Percentiles rank a stretch among this genome's conserved stretches.
These are phyloP conservation scores for Neoascia interrupta DNA, from an alignment of 2,888 invertebrate species.

Conservation along the genomic window DNA sequence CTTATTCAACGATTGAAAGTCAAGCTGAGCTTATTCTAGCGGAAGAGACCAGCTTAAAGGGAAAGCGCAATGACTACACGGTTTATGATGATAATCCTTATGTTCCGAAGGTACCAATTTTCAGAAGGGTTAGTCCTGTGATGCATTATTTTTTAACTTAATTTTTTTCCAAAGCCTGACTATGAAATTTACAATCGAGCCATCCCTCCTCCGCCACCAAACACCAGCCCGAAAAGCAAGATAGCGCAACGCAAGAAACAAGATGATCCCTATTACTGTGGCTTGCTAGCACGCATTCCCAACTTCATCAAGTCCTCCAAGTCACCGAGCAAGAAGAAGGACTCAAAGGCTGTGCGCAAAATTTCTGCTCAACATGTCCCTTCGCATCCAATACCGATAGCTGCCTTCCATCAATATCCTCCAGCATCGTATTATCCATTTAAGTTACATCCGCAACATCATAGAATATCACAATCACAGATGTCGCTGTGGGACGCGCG, in stretches of 20 bases:
- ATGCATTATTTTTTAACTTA: background rate
- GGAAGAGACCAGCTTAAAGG: constrained; percentile 75
- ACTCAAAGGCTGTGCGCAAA: constrained; percentile 77
- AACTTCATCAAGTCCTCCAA: constrained; percentile 84
- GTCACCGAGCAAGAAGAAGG: constrained; percentile 74
- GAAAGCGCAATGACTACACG: constrained; percentile 75
- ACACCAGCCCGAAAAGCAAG: constrained; percentile 65
- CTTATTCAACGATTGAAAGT: constrained; percentile 79
- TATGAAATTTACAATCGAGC: constrained; percentile 75
- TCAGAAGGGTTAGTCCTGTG: background rate
- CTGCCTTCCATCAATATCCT: constrained; percentile 76
- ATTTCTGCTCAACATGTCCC: constrained; percentile 77
- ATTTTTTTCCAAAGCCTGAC: constrained; percentile 74
- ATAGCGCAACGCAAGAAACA: constrained; percentile 77
- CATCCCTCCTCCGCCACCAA: constrained; percentile 71
- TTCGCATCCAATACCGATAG: constrained; percentile 77
- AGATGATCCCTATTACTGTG: constrained; percentile 87
- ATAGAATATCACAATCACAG: constrained; percentile 78
- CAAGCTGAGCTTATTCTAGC: constrained; percentile 77
- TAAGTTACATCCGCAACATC: constrained; percentile 77
- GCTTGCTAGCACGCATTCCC: constrained; percentile 85
- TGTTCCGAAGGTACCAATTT: constrained; percentile 76
- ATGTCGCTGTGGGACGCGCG: constrained; percentile 79
- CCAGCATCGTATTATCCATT: constrained; percentile 76
- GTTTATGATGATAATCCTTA: constrained; percentile 77